Evolutionary conservation across 2,797 vertebrate genomes (phyloP).

Genomic region (Hozukius guyotensis): DNA sequence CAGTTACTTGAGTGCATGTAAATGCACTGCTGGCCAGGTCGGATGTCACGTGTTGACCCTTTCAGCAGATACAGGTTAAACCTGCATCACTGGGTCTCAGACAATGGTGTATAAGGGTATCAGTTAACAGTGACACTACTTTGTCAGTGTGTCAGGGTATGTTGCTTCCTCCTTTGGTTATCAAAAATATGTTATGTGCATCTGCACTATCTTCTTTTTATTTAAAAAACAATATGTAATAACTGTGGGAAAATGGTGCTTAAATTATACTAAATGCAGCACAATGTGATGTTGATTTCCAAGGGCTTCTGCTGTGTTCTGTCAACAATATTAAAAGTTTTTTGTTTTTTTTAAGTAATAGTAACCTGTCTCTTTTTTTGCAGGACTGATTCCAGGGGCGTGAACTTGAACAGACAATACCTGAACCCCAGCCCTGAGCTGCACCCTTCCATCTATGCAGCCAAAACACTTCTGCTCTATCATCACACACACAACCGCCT

Average conservation of each 20-base stretch:
- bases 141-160: neutral
- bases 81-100: neutral
- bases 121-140: neutral
- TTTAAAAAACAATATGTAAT: neutral
- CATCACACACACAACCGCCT: conserved; percentile 90
- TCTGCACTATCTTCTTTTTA: neutral
- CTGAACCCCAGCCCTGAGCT: conserved; percentile 90
- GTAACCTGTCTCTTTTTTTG: neutral
- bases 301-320: neutral
- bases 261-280: neutral
- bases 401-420: conserved; percentile 97
- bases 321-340: neutral
- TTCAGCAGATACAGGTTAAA: neutral
- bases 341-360: neutral
- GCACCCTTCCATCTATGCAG: conserved; percentile 94
- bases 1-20: neutral
- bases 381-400: conserved; percentile 94
- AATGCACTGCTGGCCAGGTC: neutral
- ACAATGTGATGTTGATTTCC: neutral
- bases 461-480: conserved; percentile 92
- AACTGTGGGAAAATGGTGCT: neutral
- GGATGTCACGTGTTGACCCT: conserved; percentile 1
- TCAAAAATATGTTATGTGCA: neutral
- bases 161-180: neutral
- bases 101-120: neutral